phyloP scores from a whole-genome alignment of 2,888 invertebrate genomes.

The Nemotelus pantherinus region DNA sequence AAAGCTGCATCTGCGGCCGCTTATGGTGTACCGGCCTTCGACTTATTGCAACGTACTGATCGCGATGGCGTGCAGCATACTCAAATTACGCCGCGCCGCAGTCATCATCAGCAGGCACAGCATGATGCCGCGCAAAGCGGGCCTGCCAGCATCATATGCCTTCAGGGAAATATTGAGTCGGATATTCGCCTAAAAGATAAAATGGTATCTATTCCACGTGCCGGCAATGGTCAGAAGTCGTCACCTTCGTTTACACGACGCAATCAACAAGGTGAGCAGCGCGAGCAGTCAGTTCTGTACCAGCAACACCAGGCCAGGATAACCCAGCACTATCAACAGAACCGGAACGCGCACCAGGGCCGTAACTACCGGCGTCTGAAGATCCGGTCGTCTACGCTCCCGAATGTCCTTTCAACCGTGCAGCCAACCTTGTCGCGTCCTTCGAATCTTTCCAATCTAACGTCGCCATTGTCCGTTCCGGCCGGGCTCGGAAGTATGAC shows the following conservation, averaged over 20 bases:
- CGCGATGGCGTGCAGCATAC: conserved; percentile 57
- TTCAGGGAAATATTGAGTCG: conserved; percentile 50
- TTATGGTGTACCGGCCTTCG: conserved; percentile 52
- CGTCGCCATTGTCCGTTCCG: conserved; percentile 53
- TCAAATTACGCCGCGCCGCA: conserved; percentile 61
- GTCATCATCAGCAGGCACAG: conserved; percentile 39
- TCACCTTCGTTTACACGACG: conserved; percentile 27
- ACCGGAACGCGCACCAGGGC: conserved; percentile 53
- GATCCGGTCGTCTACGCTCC: conserved; percentile 58
- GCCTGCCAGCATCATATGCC: conserved; percentile 48
- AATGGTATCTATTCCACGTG: conserved; percentile 53
- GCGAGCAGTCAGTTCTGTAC: conserved; percentile 10
- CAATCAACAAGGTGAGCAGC: conserved; percentile 24
- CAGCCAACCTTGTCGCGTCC: conserved; percentile 17
- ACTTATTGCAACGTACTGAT: conserved; percentile 54
- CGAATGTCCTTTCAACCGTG: conserved; percentile 46
- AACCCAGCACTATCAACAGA: conserved; percentile 51
- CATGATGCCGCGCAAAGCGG: conserved; percentile 45
- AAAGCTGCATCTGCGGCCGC: conserved; percentile 38
- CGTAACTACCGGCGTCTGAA: conserved; percentile 60
- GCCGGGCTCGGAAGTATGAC: conserved; percentile 21
- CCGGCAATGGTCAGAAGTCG: conserved; percentile 46
- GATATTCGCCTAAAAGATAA: conserved; percentile 49
- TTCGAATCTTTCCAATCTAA: conserved; percentile 47
- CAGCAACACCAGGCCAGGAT: conserved; percentile 37